Evolutionary conservation across 2,888 invertebrate species (phyloP).

Genomic region (Prenolepis imparis): DNA sequence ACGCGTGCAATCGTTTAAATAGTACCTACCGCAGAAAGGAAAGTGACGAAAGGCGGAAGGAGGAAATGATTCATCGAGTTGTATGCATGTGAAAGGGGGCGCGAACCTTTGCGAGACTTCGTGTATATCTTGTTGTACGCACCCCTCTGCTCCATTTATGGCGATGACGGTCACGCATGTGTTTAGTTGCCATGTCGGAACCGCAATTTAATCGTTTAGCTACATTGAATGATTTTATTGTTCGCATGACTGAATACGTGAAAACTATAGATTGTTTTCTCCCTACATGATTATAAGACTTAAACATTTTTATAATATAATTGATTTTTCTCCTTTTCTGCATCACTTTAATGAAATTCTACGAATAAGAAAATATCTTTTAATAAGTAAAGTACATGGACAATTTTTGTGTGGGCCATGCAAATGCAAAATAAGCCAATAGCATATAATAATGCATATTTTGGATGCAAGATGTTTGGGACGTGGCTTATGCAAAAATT

Average conservation of each 20-base stretch:
- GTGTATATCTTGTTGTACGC: background rate
- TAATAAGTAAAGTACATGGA: background rate
- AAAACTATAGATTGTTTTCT: no score
- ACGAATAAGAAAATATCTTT: background rate
- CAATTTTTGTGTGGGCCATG: background rate
- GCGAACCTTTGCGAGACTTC: conserved; percentile 13
- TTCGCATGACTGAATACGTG: no score
- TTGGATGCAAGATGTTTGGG: background rate
- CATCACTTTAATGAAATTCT: background rate
- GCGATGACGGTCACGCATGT: background rate
- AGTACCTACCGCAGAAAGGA: background rate
- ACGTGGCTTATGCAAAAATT: background rate
- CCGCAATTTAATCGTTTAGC: conserved; percentile 28
- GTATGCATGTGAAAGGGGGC: conserved; percentile 40
- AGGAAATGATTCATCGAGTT: conserved; percentile 67
- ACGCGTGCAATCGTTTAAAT: conserved; percentile 11
- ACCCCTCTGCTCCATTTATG: conserved; percentile 15
- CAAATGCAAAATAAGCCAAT: background rate
- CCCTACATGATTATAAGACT: background rate
- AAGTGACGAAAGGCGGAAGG: conserved; percentile 55
- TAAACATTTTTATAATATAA: background rate
- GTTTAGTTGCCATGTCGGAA: conserved; percentile 15
- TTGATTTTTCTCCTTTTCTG: background rate
- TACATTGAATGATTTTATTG: background rate
- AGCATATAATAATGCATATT: background rate